Conservation (phyloP, 2,888 invertebrate species). For the Harmothoe impar region DNA sequence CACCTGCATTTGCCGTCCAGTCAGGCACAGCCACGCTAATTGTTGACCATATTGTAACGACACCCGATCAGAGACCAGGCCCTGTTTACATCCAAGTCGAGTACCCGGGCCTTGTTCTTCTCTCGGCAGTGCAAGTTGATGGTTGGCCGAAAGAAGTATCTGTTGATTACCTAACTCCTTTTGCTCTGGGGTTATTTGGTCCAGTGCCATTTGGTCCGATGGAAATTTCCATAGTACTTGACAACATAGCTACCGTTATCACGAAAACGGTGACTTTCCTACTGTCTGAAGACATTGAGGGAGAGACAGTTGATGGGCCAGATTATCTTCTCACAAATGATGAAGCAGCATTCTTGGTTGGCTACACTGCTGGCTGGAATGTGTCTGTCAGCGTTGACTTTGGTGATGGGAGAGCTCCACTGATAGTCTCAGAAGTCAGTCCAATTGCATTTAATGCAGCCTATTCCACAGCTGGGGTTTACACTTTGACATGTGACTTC, state of each 20-base stretch:
- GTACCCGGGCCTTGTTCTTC: not conserved
- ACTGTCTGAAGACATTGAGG: not conserved
- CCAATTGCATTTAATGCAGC: too few species aligned
- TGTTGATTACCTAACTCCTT: not conserved
- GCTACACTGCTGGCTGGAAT: too few species aligned
- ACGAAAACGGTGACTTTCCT: not conserved
- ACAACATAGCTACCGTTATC: not conserved
- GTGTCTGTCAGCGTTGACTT: too few species aligned
- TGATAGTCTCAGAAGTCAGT: not conserved
- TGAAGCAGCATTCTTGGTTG: too few species aligned
- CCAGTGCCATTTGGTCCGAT: not conserved
- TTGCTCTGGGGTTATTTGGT: not conserved
- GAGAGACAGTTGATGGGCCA: too few species aligned
- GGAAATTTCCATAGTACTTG: not conserved
- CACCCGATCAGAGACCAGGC: not conserved
- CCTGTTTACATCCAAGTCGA: not conserved
- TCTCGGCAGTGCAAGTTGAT: not conserved
- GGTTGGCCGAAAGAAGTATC: constrained; percentile 20
- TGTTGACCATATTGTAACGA: not conserved
- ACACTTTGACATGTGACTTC: not conserved
- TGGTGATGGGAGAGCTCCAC: too few species aligned
- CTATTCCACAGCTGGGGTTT: not conserved
- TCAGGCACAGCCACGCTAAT: not conserved
- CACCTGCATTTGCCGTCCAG: not conserved
- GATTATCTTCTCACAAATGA: too few species aligned